These are phyloP conservation scores for Anhinga rufa DNA, from an alignment of 2,113 vertebrate genomes.

Conservation along the genomic window DNA sequence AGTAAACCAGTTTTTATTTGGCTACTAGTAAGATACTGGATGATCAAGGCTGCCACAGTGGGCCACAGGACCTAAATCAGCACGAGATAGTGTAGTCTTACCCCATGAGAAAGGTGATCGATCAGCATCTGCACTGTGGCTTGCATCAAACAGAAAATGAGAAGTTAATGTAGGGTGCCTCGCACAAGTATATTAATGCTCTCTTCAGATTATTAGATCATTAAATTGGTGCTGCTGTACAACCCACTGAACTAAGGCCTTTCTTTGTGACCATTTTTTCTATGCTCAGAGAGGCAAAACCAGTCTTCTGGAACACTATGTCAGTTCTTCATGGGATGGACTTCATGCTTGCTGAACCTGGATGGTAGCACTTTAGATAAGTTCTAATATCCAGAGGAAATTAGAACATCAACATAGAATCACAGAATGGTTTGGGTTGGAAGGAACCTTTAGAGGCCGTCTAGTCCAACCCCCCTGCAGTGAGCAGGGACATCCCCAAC, in stretches of 20 bases:
- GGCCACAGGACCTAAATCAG: neutral
- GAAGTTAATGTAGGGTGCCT: neutral
- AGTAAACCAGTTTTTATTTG: neutral
- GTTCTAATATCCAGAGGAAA: neutral
- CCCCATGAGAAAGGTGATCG: neutral
- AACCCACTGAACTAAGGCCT: neutral
- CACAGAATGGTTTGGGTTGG: too few species aligned
- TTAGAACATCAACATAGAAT: neutral
- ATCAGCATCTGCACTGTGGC: neutral
- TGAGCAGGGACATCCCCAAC: too few species aligned
- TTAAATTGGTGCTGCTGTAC: neutral
- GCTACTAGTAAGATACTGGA: neutral
- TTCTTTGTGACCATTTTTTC: neutral
- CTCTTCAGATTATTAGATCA: neutral
- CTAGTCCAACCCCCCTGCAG: too few species aligned
- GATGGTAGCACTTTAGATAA: neutral
- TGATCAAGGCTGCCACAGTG: neutral
- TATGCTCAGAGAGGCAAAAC: neutral
- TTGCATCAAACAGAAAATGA: neutral
- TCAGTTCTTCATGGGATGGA: neutral
- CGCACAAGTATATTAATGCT: neutral
- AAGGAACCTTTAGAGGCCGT: too few species aligned
- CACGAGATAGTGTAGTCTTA: fast-evolving
- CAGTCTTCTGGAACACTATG: neutral
- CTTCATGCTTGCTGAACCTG: neutral